Base-by-base conservation (phyloP, 2,113 vertebrate species). In the Progne subis region DNA sequence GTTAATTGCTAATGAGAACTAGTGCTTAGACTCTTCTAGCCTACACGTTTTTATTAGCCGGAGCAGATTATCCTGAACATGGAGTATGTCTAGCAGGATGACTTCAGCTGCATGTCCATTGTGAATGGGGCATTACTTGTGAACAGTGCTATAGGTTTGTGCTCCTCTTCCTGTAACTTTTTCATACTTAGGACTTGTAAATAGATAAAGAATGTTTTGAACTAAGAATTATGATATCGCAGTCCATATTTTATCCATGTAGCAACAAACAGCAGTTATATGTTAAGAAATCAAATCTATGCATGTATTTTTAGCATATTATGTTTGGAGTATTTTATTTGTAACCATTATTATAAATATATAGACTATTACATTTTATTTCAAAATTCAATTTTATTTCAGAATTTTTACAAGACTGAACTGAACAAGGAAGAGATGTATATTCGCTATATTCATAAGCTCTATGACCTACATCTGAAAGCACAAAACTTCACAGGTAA, bases 381-480 rank as follows among this genome's bases (percentile, higher is more conserved):
- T 25, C 24, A 88, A 94, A 87, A 70, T 61, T 59, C n/a, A 32
- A 88, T 39, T 37, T 91, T 80, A 94, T 96, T 93, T 46, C 98
- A 99, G 99, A 99, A 99, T 97, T 99, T 99, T 98, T 99, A 99
- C 97, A 99, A 99, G 97, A 99, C 99, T 2, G 99, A 99, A 90
- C 91, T 99, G 95, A 99, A 99, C 97, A 99, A 99, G 94, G 99
- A 99, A 95, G 99, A 99, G 95, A 99, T 99, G 99, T 99, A 99
- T 97, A 99, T 99, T 97, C 99, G 99, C 46, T 99, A 99, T 97
- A 99, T 99, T 70, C 99, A 99, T 98, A 99, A 99, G 90, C 98
- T 99, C 43, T 99, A 99, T 74, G 99, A 99, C 90, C 98, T 99
- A 67, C 99, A 99, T 92, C 94, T 99, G 95, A 99, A 99, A 98